Percentiles rank a stretch among this genome's conserved stretches.
phyloP scores from a whole-genome alignment of 2,113 vertebrate genomes.

The Lates calcarifer region DNA sequence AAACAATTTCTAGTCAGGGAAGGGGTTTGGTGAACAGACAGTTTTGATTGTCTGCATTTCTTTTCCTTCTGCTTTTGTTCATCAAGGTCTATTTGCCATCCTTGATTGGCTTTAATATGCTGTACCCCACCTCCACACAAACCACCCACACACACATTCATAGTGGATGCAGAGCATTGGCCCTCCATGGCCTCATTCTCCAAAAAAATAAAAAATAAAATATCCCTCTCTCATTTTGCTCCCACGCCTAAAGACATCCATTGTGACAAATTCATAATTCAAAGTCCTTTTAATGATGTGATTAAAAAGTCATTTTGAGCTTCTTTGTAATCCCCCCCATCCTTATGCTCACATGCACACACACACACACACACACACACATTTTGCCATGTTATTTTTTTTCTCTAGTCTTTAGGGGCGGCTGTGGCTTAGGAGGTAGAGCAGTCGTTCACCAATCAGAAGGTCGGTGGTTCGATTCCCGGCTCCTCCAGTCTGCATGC shows the following conservation, averaged over 20 bases:
- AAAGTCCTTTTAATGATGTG: slow-evolving; percentile 81
- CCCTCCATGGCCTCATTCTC: slow-evolving; percentile 21
- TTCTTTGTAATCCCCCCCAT: slow-evolving; percentile 49
- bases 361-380: slow-evolving; percentile 10
- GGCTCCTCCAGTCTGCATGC: no score
- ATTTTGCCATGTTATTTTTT: slow-evolving; percentile 7
- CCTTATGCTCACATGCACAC: slow-evolving; percentile 21
- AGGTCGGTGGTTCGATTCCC: no score
- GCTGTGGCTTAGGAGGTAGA: no score
- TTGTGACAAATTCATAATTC: slow-evolving; percentile 81
- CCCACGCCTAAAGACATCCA: slow-evolving; percentile 64
- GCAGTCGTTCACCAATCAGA: no score
- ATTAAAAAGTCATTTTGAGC: slow-evolving; percentile 82
- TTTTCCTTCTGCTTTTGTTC: slow-evolving; percentile 20
- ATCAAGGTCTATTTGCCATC: slow-evolving; percentile 30
- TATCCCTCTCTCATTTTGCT: slow-evolving; percentile 51
- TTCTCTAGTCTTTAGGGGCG: slow-evolving; percentile 4
- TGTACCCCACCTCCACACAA: not conserved
- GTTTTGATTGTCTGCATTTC: slow-evolving; percentile 8
- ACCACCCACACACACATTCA: not conserved
- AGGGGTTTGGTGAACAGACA: not conserved
- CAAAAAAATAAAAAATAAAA: slow-evolving; percentile 21
- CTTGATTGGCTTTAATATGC: slow-evolving; percentile 39
- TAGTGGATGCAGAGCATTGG: not conserved
- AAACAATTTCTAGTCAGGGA: not conserved